A percentile compares a stretch with the other conserved stretches of the same genome.
phyloP scores from a whole-genome alignment of 2,888 invertebrate genomes.

The Idaea dimidiata region DNA sequence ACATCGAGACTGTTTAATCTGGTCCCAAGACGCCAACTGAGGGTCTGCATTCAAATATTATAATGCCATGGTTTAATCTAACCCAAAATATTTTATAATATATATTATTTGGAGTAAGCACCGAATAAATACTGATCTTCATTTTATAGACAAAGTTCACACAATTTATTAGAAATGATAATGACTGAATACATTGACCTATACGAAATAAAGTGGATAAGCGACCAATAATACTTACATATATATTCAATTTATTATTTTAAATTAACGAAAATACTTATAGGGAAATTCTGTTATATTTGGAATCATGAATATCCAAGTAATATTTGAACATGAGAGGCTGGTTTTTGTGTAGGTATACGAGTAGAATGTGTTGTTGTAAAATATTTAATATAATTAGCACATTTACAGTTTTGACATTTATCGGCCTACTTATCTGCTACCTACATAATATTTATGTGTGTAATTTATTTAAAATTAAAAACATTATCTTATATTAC shows the following conservation, averaged over 20 bases:
- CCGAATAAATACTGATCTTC: not conserved
- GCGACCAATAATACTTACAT: not conserved
- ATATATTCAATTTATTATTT: not conserved
- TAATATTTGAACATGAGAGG: not conserved
- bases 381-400: not conserved
- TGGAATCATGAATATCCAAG: not conserved
- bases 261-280: not conserved
- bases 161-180: not conserved
- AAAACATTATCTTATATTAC: not conserved
- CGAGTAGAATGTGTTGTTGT: not conserved
- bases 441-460: not conserved
- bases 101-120: slow-evolving; percentile 4
- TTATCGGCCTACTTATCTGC: not conserved
- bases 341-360: not conserved
- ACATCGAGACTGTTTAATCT: slow-evolving; percentile 43
- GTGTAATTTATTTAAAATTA: not conserved
- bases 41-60: slow-evolving; percentile 29
- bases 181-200: not conserved
- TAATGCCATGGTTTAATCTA: slow-evolving; percentile 24
- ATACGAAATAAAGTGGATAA: not conserved
- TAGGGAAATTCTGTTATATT: not conserved
- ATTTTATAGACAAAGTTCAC: not conserved
- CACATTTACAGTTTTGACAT: not conserved
- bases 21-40: slow-evolving; percentile 35
- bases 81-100: slow-evolving; percentile 25